Percentiles rank a stretch among this genome's conserved stretches.
phyloP scores from a whole-genome alignment of 2,797 vertebrate species.

The Erpetoichthys calabaricus region DNA sequence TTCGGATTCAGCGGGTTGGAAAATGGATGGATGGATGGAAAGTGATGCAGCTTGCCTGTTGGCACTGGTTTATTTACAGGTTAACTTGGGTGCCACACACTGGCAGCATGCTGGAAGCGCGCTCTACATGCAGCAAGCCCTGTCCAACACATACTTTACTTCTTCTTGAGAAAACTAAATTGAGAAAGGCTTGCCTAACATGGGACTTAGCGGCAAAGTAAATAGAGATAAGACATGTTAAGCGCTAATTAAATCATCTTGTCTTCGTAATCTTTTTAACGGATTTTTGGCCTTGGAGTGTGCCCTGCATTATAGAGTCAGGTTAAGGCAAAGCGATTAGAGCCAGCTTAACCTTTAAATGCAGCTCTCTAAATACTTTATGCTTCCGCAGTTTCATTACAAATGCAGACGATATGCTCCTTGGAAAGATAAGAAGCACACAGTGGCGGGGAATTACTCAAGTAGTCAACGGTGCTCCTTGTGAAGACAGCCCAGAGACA shows the following conservation, averaged over 20 bases:
- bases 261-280: constrained; percentile 65
- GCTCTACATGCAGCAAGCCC: no score
- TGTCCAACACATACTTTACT: no score
- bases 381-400: neutral
- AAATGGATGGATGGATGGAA: no score
- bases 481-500: no score
- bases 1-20: no score
- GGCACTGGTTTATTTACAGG: no score
- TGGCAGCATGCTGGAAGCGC: no score
- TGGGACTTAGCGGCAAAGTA: constrained; percentile 30
- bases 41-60: neutral
- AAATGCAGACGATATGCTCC: neutral
- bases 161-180: neutral
- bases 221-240: constrained; percentile 43
- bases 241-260: constrained; percentile 67
- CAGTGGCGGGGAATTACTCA: no score
- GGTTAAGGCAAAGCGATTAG: constrained; percentile 65
- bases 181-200: constrained; percentile 18
- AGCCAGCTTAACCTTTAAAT: constrained; percentile 56
- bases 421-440: neutral
- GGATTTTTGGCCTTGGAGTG: constrained; percentile 62
- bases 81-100: no score
- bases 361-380: constrained; percentile 33
- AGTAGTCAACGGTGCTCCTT: no score
- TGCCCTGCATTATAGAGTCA: constrained; percentile 64